Evolutionary conservation across 2,797 vertebrate genomes (phyloP).

Genomic region (Oreochromis grahami): DNA sequence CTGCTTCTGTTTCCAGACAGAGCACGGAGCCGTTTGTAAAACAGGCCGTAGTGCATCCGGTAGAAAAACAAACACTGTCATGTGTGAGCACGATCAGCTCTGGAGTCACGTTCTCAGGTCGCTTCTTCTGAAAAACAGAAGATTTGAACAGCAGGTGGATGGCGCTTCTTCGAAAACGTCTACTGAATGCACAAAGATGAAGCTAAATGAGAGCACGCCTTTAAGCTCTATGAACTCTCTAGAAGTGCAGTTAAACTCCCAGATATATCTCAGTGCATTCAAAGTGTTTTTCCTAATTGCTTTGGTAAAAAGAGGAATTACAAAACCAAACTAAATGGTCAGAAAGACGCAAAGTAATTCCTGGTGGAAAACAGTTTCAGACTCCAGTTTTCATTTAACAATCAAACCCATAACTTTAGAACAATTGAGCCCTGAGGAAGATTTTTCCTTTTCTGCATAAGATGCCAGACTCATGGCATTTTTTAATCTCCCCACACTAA

Average conservation of each 20-base stretch:
- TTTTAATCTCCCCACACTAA: neutral
- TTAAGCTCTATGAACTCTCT: neutral
- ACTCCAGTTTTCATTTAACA: neutral
- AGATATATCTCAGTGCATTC: neutral
- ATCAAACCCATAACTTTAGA: neutral
- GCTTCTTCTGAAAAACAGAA: neutral
- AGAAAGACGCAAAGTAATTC: neutral
- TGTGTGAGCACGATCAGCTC: neutral
- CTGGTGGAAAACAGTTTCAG: neutral
- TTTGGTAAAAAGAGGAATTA: neutral
- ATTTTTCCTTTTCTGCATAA: neutral
- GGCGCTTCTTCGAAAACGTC: neutral
- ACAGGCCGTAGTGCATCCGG: rapidly evolving
- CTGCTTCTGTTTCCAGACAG: neutral
- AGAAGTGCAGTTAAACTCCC: neutral
- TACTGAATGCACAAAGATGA: neutral
- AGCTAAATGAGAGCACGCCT: neutral
- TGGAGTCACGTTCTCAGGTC: neutral
- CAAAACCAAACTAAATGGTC: neutral
- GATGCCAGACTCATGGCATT: neutral
- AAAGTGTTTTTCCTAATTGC: neutral
- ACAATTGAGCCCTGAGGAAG: neutral
- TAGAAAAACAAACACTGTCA: neutral
- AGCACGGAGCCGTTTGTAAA: neutral
- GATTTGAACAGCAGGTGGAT: neutral